These are phyloP conservation scores for Xiphophorus couchianus DNA, from an alignment of 2,113 vertebrate species.

Conservation along the genomic window DNA sequence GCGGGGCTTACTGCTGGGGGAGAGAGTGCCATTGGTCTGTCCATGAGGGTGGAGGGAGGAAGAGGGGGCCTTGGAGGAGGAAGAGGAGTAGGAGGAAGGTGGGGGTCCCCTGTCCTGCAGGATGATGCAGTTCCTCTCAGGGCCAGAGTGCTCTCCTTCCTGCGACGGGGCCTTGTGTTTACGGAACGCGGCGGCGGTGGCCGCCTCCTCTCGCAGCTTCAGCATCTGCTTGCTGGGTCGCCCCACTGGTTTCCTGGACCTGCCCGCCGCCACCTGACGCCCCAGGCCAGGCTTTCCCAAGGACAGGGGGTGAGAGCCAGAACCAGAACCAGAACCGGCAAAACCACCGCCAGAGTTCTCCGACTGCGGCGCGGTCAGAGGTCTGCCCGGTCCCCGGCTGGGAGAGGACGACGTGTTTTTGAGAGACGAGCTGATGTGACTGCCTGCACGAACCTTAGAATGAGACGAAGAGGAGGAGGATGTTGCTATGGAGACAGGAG, in stretches of 20 bases:
- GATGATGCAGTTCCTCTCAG: slow-evolving; percentile 86
- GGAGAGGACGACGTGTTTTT: slow-evolving; percentile 70
- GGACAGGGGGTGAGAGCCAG: slow-evolving; percentile 67
- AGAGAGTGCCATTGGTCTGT: slow-evolving; percentile 85
- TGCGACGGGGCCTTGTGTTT: slow-evolving; percentile 84
- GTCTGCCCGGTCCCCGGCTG: slow-evolving; percentile 62
- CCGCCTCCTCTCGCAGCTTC: slow-evolving; percentile 79
- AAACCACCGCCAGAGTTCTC: slow-evolving; percentile 72
- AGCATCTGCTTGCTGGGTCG: slow-evolving; percentile 85
- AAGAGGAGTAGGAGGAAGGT: slow-evolving; percentile 47
- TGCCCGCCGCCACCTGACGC: slow-evolving; percentile 74
- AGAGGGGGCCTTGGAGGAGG: slow-evolving; percentile 61
- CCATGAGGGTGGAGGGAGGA: slow-evolving; percentile 72
- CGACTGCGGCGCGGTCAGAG: slow-evolving; percentile 30
- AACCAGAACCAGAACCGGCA: slow-evolving; percentile 8
- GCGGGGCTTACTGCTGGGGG: slow-evolving; percentile 72
- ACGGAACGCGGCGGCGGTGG: slow-evolving; percentile 75
- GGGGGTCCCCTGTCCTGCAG: slow-evolving; percentile 78
- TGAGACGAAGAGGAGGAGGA: slow-evolving; percentile 68
- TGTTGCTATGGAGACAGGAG: slow-evolving; percentile 49
- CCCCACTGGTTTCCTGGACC: slow-evolving; percentile 81
- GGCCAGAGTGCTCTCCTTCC: slow-evolving; percentile 77
- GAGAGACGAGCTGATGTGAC: slow-evolving; percentile 69
- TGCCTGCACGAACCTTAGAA: slow-evolving; percentile 77
- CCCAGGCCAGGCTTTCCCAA: slow-evolving; percentile 73